A percentile compares a stretch with the other conserved stretches of the same genome.
phyloP scores from a whole-genome alignment of 2,888 invertebrate genomes.

The Ariolimax columbianus region DNA sequence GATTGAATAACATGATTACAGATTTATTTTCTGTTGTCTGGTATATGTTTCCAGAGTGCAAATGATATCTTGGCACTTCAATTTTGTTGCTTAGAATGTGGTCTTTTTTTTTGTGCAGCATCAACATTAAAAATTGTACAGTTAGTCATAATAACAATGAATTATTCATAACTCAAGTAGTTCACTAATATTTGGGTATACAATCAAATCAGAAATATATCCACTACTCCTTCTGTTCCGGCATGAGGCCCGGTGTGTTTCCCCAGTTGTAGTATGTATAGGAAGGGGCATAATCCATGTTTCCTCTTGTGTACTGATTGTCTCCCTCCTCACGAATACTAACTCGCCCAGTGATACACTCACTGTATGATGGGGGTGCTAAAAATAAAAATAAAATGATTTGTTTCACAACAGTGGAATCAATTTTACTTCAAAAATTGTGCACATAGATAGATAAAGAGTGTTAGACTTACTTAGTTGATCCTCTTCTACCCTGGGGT shows the following conservation, averaged over 20 bases:
- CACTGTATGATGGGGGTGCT: conserved; percentile 55
- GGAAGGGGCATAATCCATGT: conserved; percentile 67
- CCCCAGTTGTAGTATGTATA: conserved; percentile 72
- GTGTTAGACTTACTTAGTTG: no score
- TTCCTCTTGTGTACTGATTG: conserved; percentile 69
- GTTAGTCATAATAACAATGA: background rate
- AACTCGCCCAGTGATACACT: conserved; percentile 69
- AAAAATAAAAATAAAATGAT: conserved; percentile 1
- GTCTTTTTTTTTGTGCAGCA: no score
- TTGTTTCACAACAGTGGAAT: background rate
- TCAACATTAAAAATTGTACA: background rate
- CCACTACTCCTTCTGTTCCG: background rate
- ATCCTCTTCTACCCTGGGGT: no score
- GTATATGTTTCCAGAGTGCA: no score
- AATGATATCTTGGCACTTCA: no score
- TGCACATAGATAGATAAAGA: no score
- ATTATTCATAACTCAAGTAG: background rate
- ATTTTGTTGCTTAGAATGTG: no score
- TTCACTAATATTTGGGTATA: background rate
- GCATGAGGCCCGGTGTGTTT: conserved; percentile 51
- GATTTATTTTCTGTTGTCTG: no score
- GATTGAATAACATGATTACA: no score
- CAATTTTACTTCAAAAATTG: background rate
- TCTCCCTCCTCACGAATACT: conserved; percentile 70
- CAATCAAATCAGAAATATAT: background rate